Conservation (phyloP, 2,113 vertebrate genomes). For the Oenanthe melanoleuca region DNA sequence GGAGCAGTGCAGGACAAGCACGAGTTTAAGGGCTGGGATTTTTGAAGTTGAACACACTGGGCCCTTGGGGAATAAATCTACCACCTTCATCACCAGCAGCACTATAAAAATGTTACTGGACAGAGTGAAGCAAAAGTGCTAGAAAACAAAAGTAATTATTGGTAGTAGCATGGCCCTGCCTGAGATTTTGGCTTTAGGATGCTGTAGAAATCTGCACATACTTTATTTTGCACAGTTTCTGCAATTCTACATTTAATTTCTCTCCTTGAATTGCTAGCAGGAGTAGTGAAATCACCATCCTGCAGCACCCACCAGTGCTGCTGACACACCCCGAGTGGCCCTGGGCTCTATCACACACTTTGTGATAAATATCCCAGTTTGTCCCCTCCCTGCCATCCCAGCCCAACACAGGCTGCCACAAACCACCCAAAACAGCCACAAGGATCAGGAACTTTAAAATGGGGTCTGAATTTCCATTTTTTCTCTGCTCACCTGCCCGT, state of each 20-base stretch:
- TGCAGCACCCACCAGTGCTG: neutral
- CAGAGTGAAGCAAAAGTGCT: neutral
- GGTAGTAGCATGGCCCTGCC: neutral
- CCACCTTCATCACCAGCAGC: accelerated
- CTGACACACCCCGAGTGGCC: too few relatives aligned
- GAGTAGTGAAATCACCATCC: neutral
- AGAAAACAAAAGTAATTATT: neutral
- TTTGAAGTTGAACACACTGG: neutral
- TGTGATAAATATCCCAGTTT: neutral
- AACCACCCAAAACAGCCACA: accelerated
- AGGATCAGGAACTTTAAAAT: neutral
- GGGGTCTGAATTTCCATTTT: accelerated
- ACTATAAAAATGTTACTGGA: neutral
- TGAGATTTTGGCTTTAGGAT: neutral
- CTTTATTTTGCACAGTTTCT: neutral
- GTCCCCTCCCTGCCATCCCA: neutral
- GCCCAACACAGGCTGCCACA: accelerated
- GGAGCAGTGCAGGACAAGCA: neutral
- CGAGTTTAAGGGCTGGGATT: neutral
- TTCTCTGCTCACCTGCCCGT: accelerated
- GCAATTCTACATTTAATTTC: neutral
- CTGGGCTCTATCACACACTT: too few relatives aligned
- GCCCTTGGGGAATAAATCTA: neutral
- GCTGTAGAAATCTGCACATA: neutral
- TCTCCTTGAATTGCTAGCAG: neutral